Base-by-base conservation (phyloP, 2,797 vertebrate genomes). In the Thalassophryne amazonica region DNA sequence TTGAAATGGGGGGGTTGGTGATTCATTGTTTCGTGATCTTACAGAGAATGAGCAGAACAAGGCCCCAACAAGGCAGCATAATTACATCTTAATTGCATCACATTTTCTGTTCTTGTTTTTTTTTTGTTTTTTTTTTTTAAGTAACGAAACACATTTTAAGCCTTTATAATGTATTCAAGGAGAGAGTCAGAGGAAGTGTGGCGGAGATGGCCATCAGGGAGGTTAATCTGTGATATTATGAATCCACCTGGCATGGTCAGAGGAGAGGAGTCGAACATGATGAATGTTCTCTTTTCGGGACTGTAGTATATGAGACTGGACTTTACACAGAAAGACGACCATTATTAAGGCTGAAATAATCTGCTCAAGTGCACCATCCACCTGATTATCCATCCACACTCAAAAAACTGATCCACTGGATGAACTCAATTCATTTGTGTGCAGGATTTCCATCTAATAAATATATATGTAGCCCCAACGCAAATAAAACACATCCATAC, bases 211-310 rank as follows among this genome's bases (percentile, higher is more conserved):
- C 70, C 50, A 75, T 81, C 76, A 62, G 66, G 45, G 40, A 54
- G 59, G 73, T 65, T 76, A 80, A 84, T 83, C 73, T 79, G 61
- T 5, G 62, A 61, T 69, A 54, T 56, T 55, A 77, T 80, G 75
- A 70, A 57, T 58, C 63, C 66, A 74, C 69, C 69, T 70, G 69
- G 45, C 80, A 80, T 82, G 79, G 79, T 86, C 77, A 79, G 53
- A 52, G 7, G 6, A 34, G 33, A 57, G 15, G 46, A 57, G 30
- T 0, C 11, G 21, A 29, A 3, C 12, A 2, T 68, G 78, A 84
- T 71, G 35, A 63, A 77, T 59, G 32, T 25, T 13, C 15, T 25
- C 24, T 17, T 29, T 6, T n/a, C n/a, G n/a, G n/a, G n/a, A n/a
- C n/a, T n/a, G n/a, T n/a, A n/a, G n/a, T n/a, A n/a, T n/a, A n/a